Evolutionary conservation across 2,888 invertebrate species (phyloP).

Genomic region (Drosophila mercatorum): DNA sequence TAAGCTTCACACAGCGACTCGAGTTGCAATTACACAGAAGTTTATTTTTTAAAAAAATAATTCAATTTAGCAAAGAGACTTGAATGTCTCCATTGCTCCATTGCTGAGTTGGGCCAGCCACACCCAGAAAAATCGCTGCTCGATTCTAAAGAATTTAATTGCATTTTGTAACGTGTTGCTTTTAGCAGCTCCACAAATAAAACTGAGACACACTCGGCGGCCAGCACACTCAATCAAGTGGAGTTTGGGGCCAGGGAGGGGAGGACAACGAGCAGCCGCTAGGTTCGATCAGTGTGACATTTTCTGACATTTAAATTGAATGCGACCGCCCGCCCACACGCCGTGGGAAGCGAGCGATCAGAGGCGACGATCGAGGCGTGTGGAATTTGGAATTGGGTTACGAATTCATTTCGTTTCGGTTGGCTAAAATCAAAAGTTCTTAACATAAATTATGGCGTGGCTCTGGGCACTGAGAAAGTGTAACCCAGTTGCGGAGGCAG

Average conservation of each 20-base stretch:
- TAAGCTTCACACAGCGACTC: not conserved
- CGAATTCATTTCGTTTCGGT: not conserved
- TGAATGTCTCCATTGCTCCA: constrained; percentile 41
- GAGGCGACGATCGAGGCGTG: constrained; percentile 6
- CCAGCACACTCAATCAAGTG: constrained; percentile 29
- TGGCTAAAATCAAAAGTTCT: constrained; percentile 58
- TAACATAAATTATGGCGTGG: constrained; percentile 34
- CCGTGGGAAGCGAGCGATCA: constrained; percentile 20
- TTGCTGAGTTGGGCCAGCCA: constrained; percentile 3
- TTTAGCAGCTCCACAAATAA: constrained; percentile 38
- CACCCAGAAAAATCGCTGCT: constrained; percentile 31
- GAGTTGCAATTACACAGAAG: constrained; percentile 26
- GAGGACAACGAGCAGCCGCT: constrained; percentile 32
- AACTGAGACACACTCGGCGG: constrained; percentile 37
- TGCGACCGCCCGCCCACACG: constrained; percentile 28
- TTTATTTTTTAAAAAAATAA: constrained; percentile 27
- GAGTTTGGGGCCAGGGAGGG: not conserved
- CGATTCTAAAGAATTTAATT: constrained; percentile 47
- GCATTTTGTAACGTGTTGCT: constrained; percentile 49
- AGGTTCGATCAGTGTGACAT: constrained; percentile 53
- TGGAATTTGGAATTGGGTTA: constrained; percentile 48
- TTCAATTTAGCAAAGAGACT: constrained; percentile 33
- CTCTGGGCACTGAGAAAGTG: constrained; percentile 43
- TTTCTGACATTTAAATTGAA: constrained; percentile 60
- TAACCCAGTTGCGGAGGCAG: constrained; percentile 51